phyloP scores from a whole-genome alignment of 1,140 invertebrate genomes.

The Heliconius hermathena region DNA sequence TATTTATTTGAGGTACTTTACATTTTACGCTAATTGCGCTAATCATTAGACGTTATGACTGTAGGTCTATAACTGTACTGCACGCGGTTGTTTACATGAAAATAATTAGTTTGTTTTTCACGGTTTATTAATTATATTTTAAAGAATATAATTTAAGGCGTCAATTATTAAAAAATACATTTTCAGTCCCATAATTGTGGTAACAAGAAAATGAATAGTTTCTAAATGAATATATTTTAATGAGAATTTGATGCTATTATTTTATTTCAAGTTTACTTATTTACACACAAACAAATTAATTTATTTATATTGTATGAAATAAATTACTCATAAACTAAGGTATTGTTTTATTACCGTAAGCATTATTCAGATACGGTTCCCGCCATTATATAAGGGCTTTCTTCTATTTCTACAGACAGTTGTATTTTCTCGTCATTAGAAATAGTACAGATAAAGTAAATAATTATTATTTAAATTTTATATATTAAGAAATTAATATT shows the following conservation, averaged over 20 bases:
- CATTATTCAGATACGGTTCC: slow-evolving; percentile 22
- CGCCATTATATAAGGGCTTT: slow-evolving; percentile 20
- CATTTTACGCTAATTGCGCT: background rate
- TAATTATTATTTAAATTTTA: background rate
- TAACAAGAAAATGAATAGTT: no score
- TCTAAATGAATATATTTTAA: no score
- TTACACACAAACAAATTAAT: background rate
- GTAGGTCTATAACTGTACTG: background rate
- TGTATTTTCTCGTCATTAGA: slow-evolving; percentile 7
- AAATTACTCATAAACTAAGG: background rate
- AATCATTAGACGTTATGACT: background rate
- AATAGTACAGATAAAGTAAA: background rate
- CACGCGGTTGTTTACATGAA: slow-evolving; percentile 13
- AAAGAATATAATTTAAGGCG: no score
- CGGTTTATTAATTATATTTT: background rate
- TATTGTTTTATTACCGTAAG: slow-evolving; percentile 15
- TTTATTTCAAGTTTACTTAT: no score
- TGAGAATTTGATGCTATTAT: no score
- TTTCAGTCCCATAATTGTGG: no score
- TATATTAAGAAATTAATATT: background rate
- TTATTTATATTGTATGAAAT: background rate
- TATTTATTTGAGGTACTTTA: background rate
- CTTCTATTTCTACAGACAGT: background rate
- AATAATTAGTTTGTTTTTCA: background rate
- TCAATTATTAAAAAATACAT: no score